Percentiles rank a stretch among this genome's conserved stretches.
Conservation (phyloP, 2,113 vertebrate species). For the Panthera tigris region DNA sequence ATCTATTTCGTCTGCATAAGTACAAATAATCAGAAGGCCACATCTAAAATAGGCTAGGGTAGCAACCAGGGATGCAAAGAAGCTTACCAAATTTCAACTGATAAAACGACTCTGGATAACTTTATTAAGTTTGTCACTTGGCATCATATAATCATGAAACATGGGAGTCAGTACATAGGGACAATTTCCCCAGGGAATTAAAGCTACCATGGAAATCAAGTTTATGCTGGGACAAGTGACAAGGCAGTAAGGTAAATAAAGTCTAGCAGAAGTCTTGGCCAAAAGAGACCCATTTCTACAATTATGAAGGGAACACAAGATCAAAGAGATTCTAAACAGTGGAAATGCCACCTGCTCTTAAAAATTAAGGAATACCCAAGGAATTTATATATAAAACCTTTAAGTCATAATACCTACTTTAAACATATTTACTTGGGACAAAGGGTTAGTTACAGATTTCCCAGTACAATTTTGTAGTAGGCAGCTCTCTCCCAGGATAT, state of each 20-base stretch:
- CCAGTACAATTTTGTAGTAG: not conserved
- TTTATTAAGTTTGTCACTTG: not conserved
- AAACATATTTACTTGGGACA: not conserved
- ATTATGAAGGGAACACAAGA: not conserved
- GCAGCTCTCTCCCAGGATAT: not conserved
- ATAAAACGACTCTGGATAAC: not conserved
- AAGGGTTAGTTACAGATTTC: not conserved
- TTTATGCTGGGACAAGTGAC: not conserved
- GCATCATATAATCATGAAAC: not conserved
- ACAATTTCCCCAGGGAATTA: not conserved
- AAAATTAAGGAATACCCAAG: not conserved
- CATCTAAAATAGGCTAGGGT: not conserved
- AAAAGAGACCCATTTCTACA: not conserved
- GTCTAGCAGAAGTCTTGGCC: not conserved
- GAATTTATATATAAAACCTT: not conserved
- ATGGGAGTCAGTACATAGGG: not conserved
- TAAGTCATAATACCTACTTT: not conserved
- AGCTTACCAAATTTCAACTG: not conserved
- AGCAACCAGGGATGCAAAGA: not conserved
- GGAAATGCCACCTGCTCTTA: not conserved
- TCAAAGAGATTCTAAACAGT: not conserved
- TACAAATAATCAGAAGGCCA: slow-evolving; percentile 25
- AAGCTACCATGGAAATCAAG: not conserved
- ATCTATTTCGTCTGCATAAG: not conserved
- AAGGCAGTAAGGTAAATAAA: not conserved